phyloP scores from a whole-genome alignment of 2,797 vertebrate species.

The Eremophila alpestris region DNA sequence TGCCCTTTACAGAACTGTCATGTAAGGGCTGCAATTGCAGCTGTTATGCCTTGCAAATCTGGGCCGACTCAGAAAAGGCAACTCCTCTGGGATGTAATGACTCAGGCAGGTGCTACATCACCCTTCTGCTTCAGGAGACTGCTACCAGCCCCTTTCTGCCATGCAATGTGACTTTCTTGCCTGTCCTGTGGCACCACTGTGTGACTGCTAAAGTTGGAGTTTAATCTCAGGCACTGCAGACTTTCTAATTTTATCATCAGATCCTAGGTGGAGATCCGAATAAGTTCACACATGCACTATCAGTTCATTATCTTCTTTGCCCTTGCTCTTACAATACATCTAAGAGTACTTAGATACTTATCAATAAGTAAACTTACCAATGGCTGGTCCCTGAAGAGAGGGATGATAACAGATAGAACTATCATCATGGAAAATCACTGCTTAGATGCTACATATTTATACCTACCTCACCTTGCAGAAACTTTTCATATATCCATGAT shows the following conservation, averaged over 20 bases:
- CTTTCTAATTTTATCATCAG: not conserved
- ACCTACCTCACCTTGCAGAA: not conserved
- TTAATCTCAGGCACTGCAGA: not conserved
- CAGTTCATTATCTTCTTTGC: not conserved
- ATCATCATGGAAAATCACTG: not conserved
- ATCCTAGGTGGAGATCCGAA: rapidly evolving
- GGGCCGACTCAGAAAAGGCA: not conserved
- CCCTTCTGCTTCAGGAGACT: not conserved
- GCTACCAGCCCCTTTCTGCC: not conserved
- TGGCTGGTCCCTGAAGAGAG: not conserved
- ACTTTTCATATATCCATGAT: not conserved
- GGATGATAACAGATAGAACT: not conserved
- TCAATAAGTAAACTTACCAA: not conserved
- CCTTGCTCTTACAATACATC: not conserved
- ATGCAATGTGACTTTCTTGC: not conserved
- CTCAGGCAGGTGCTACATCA: not conserved
- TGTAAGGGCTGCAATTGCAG: not conserved
- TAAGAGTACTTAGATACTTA: not conserved
- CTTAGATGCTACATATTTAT: not conserved
- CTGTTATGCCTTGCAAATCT: not conserved
- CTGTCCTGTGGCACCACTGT: not conserved
- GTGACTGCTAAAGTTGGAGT: not conserved
- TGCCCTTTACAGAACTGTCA: not conserved
- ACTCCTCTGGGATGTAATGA: not conserved
- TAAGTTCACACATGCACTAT: rapidly evolving